Evolutionary conservation across 2,888 invertebrate genomes (phyloP).

Genomic region (Drosophila atripex): DNA sequence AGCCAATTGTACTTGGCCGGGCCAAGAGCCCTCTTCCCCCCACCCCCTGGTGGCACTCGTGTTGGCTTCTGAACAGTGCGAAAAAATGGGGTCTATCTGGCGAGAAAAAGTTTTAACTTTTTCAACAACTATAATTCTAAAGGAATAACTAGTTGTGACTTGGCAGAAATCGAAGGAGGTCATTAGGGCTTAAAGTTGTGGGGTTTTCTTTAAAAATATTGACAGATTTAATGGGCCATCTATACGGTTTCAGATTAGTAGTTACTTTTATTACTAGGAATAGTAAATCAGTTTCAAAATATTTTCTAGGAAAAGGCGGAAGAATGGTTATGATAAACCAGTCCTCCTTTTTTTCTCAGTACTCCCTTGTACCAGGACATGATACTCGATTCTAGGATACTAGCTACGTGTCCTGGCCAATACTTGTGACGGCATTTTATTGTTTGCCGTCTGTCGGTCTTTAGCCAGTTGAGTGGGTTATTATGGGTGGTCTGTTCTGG

Average conservation of each 20-base stretch:
- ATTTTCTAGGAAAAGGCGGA: too few species aligned
- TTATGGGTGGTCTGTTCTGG: conserved; percentile 3
- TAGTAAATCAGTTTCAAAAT: too few species aligned
- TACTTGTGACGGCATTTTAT: conserved; percentile 75
- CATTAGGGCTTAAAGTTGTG: background rate
- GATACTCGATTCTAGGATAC: conserved; percentile 21
- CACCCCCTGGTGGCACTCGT: background rate
- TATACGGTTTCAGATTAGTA: background rate
- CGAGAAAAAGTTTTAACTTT: background rate
- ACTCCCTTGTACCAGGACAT: conserved; percentile 30
- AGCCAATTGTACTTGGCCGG: conserved; percentile 43
- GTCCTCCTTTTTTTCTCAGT: conserved; percentile 7
- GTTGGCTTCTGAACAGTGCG: conserved; percentile 5
- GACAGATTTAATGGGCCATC: background rate
- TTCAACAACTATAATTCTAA: background rate
- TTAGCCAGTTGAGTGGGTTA: conserved; percentile 31
- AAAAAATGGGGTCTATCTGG: conserved; percentile 3
- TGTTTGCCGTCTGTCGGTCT: conserved; percentile 59
- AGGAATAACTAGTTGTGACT: background rate
- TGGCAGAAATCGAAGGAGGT: background rate
- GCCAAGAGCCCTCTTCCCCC: conserved; percentile 9
- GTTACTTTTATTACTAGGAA: too few species aligned
- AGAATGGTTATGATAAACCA: too few species aligned
- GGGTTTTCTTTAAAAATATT: background rate
- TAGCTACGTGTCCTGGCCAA: conserved; percentile 45